Base-by-base conservation (phyloP, 2,888 invertebrate genomes). In the Molorchus minor region DNA sequence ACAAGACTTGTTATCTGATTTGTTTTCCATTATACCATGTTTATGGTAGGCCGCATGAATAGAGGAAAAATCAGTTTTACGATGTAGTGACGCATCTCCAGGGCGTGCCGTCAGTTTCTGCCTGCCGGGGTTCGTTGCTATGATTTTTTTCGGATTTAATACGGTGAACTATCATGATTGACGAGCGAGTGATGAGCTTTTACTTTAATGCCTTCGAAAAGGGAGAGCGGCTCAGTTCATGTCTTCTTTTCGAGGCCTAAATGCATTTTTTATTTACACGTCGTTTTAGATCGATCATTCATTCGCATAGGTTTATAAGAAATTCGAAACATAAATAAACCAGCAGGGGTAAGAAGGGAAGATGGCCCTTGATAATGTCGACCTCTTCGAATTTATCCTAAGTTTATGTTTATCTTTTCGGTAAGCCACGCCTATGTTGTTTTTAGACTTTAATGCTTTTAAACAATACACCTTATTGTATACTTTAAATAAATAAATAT, bases 131-230 rank as follows among this genome's bases (percentile, higher is more conserved):
- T 25, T 49, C 19, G 30, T 2, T n/a, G 41, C 20, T 41, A 41
- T 52, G 41, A 41, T 41, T 52, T 52, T 52, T 52, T 41, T 30
- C 47, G 7, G 38, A 30, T 52, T 40, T 29, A 52, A 52, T 41
- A 41, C 52, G 52, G 36, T 16, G 41, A 41, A 52, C 52, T 52
- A 52, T 52, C 64, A 66, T 67, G 69, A 69, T 67, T 69, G 69
- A 69, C 69, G 67, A 60, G 66, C 56, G 67, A 67, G 62, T 64
- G 67, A 69, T 67, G 67, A 67, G 67, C 65, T 66, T 62, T 62
- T 61, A 64, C 63, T 58, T 38, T 52, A 40, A 29, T 52, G 41
- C 41, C 40, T 41, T 29, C 38, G 53, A 53, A 57, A 51, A 56
- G 43, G 57, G 57, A 60, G 44, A 62, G 45, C 51, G 29, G 60